A percentile compares a stretch with the other conserved stretches of the same genome.
Evolutionary conservation across 92 coral and sea anemone genomes (phyloP).

Genomic region (Scolanthus callimorphus): DNA sequence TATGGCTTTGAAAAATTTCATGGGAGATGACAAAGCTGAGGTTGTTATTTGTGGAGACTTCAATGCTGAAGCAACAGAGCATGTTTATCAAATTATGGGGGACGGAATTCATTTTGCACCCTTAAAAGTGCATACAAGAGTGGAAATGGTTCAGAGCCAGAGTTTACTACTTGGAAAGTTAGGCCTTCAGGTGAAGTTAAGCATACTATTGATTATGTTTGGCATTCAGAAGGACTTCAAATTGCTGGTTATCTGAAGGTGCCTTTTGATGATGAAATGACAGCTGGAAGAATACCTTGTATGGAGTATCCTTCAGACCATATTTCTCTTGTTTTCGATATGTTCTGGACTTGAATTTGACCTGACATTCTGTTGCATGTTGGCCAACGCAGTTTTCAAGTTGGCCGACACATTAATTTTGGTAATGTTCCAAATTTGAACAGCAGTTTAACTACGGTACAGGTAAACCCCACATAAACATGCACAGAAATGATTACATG

Average conservation of each 20-base stretch:
- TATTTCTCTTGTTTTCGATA: constrained; percentile 80
- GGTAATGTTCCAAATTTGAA: too few species aligned
- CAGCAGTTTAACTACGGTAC: too few species aligned
- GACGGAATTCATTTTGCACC: constrained; percentile 31
- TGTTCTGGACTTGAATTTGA: constrained; percentile 50
- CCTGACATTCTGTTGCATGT: too few species aligned
- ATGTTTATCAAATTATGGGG: constrained; percentile 70
- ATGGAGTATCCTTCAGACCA: constrained; percentile 91
- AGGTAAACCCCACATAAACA: too few species aligned
- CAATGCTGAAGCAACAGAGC: constrained; percentile 93
- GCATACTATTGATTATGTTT: constrained; percentile 91
- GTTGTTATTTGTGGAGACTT: constrained; percentile 85
- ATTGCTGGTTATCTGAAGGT: constrained; percentile 62
- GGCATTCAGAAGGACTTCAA: constrained; percentile 63
- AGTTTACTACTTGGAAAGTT: constrained; percentile 86
- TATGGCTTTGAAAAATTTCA: constrained; percentile 38
- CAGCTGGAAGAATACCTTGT: constrained; percentile 60
- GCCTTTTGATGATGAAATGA: constrained; percentile 46
- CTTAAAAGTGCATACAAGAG: constrained; percentile 60
- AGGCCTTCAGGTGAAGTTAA: constrained; percentile 81
- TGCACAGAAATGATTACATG: too few species aligned
- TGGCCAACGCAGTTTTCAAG: too few species aligned
- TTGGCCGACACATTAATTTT: too few species aligned
- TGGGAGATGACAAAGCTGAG: constrained; percentile 41
- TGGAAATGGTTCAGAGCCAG: constrained; percentile 63